Evolutionary conservation across 1,140 invertebrate genomes (phyloP).

Genomic region (Acromyrmex heyeri): DNA sequence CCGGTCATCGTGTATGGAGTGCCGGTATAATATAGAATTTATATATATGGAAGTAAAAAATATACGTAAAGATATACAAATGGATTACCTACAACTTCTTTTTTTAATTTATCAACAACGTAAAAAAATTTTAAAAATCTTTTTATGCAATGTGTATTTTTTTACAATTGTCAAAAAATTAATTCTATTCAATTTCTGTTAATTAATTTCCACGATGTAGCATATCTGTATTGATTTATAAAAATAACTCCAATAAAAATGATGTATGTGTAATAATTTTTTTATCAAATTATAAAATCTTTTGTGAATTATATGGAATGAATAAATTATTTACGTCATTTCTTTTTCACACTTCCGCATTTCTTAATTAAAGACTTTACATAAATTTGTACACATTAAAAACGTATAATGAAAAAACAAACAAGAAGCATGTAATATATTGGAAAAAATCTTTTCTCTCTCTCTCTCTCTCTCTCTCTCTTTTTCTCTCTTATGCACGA

Average conservation of each 20-base stretch:
- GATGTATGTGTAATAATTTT: neutral
- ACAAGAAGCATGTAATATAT: neutral
- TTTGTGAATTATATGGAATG: neutral
- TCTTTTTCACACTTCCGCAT: neutral
- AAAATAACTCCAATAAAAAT: neutral
- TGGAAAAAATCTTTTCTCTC: neutral
- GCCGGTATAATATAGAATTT: constrained; percentile 44
- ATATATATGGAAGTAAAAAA: neutral
- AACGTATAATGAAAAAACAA: constrained; percentile 36
- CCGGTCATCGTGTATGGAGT: constrained; percentile 16
- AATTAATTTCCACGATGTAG: neutral
- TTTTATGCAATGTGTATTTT: neutral
- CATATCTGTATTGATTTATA: neutral
- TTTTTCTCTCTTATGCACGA: neutral
- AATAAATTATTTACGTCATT: constrained; percentile 1
- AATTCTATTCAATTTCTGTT: neutral
- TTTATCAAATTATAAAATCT: neutral
- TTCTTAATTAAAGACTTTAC: neutral
- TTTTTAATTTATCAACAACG: neutral
- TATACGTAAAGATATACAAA: neutral
- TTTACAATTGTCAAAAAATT: neutral
- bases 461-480: neutral
- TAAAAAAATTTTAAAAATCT: neutral
- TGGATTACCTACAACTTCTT: neutral
- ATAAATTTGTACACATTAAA: neutral